A percentile compares a stretch with the other conserved stretches of the same genome.
Evolutionary conservation across 1,140 invertebrate genomes (phyloP).

Genomic region (Nebria ingens): DNA sequence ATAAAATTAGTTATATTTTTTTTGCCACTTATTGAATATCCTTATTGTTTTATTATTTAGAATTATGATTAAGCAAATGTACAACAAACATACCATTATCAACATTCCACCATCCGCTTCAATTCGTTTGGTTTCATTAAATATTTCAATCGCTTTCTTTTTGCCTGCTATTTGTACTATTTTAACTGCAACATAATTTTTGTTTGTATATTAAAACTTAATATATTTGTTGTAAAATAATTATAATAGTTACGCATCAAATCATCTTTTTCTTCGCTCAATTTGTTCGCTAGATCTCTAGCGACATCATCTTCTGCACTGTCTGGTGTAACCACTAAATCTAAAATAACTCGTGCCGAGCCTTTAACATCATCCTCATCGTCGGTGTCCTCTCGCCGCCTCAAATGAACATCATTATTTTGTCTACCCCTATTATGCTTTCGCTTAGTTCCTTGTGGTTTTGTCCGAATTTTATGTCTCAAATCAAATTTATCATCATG

Average conservation of each 20-base stretch:
- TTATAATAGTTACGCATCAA: constrained; percentile 49
- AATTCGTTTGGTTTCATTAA: constrained; percentile 65
- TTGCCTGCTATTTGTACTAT: constrained; percentile 62
- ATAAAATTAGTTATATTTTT: constrained; percentile 22
- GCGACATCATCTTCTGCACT: constrained; percentile 48
- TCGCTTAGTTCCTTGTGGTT: constrained; percentile 40
- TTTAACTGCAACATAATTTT: constrained; percentile 45
- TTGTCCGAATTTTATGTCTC: constrained; percentile 35
- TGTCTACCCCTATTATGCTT: constrained; percentile 45
- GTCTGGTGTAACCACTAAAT: constrained; percentile 39
- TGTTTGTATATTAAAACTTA: constrained; percentile 3
- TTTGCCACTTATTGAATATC: constrained; percentile 11
- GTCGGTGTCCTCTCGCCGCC: constrained; percentile 38
- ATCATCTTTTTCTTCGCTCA: constrained; percentile 57
- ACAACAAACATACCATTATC: constrained; percentile 47
- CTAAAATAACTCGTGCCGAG: constrained; percentile 38
- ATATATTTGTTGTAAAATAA: constrained; percentile 12
- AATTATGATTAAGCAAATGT: constrained; percentile 3
- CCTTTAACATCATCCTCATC: constrained; percentile 39
- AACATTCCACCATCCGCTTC: constrained; percentile 75
- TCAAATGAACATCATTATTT: constrained; percentile 47
- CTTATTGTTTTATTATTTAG: no score
- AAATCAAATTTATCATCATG: constrained; percentile 34
- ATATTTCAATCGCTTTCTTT: constrained; percentile 62
- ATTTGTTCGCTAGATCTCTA: constrained; percentile 55